Conservation (phyloP, 2,113 vertebrate genomes). For the Hyla sarda region DNA sequence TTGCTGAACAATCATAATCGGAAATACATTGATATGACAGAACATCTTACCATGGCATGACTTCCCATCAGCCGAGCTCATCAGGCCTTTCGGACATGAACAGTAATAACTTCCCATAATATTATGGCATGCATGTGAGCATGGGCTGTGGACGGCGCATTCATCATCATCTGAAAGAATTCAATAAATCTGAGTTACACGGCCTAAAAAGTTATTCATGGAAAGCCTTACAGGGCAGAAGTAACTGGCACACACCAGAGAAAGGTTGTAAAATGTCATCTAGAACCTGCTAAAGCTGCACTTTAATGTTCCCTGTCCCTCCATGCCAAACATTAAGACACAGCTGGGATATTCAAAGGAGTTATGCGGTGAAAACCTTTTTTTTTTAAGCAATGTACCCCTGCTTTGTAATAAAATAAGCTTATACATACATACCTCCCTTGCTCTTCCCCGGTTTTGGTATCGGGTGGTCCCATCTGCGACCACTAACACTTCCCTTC, state of each 20-base stretch:
- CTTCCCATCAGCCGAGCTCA: slow-evolving; percentile 90
- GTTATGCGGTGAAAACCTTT: too few species aligned
- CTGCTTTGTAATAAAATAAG: too few species aligned
- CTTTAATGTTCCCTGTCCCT: neutral
- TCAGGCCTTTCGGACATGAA: slow-evolving; percentile 88
- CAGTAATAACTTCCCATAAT: slow-evolving; percentile 90
- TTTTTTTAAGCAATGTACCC: too few species aligned
- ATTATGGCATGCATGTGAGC: slow-evolving; percentile 93
- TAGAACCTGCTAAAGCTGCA: neutral
- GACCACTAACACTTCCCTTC: too few species aligned
- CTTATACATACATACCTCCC: too few species aligned
- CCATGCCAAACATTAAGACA: neutral
- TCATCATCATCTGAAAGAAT: slow-evolving; percentile 88
- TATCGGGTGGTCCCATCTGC: too few species aligned
- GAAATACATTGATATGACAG: neutral
- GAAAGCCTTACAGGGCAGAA: slow-evolving; percentile 12
- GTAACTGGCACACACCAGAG: neutral
- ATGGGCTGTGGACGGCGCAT: slow-evolving; percentile 82
- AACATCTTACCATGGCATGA: slow-evolving; percentile 85
- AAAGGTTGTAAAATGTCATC: neutral
- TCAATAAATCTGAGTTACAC: slow-evolving; percentile 30
- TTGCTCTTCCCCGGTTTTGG: too few species aligned
- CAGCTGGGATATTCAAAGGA: too few species aligned
- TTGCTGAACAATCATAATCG: too few species aligned
- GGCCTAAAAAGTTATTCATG: neutral